Percentiles rank a stretch among this genome's conserved stretches.
Conservation (phyloP, 2,888 invertebrate species). For the Lacanobia wlatinum region DNA sequence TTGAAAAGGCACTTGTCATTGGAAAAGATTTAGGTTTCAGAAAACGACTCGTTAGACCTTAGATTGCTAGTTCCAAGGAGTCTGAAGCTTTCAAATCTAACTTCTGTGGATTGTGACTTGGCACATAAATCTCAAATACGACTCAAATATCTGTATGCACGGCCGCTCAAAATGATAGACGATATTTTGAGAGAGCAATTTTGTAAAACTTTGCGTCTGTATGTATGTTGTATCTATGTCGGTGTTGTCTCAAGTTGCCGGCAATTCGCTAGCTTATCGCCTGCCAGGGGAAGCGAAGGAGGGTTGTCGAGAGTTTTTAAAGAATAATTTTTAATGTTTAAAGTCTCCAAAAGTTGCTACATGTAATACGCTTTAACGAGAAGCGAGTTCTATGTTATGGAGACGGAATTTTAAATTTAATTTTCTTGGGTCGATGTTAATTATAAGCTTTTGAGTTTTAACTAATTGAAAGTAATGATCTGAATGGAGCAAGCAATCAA, state of each 20-base stretch:
- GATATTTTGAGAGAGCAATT: constrained; percentile 51
- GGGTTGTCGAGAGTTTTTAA: constrained; percentile 56
- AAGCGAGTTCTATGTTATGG: neutral
- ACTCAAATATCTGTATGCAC: constrained; percentile 33
- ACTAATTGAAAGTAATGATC: constrained; percentile 37
- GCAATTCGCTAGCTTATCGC: constrained; percentile 76
- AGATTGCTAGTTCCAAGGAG: neutral
- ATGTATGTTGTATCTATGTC: constrained; percentile 52
- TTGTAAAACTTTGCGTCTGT: constrained; percentile 41
- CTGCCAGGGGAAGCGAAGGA: constrained; percentile 61
- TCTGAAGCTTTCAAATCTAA: constrained; percentile 37
- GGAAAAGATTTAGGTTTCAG: constrained; percentile 42
- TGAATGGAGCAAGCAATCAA: constrained; percentile 20
- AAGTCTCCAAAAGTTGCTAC: neutral
- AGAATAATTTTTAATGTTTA: constrained; percentile 11
- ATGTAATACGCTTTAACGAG: neutral
- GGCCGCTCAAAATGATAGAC: constrained; percentile 43
- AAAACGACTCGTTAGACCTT: constrained; percentile 15
- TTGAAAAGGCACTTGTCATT: constrained; percentile 46
- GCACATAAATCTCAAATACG: constrained; percentile 36
- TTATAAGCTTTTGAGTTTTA: neutral
- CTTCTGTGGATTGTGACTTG: constrained; percentile 14
- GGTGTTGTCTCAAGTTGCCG: constrained; percentile 70
- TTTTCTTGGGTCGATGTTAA: constrained; percentile 6
- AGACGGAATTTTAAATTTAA: constrained; percentile 2